Percentiles rank a stretch among this genome's conserved stretches.
These are phyloP conservation scores for Oryzias javanicus DNA, from an alignment of 2,113 vertebrate genomes.

Conservation along the genomic window DNA sequence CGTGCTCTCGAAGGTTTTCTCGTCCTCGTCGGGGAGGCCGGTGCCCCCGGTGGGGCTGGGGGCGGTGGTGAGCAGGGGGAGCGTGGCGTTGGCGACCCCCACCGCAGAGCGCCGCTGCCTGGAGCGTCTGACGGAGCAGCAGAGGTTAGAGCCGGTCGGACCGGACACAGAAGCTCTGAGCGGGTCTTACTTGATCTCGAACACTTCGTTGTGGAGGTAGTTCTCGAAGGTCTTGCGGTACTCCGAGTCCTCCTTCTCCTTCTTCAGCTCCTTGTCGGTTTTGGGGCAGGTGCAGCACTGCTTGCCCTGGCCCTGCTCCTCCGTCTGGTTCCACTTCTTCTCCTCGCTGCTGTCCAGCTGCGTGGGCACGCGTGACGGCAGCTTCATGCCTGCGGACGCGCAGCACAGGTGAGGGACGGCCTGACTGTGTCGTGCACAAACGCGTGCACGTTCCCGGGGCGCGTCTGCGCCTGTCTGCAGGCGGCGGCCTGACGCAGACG, in stretches of 20 bases:
- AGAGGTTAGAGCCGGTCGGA: neutral
- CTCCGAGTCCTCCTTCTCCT: slow-evolving; percentile 89
- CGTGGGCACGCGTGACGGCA: slow-evolving; percentile 86
- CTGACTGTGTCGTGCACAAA: neutral
- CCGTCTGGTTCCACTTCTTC: slow-evolving; percentile 87
- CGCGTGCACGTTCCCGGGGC: slow-evolving; percentile 9
- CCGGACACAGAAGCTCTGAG: neutral
- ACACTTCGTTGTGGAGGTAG: slow-evolving; percentile 96
- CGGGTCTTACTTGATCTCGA: slow-evolving; percentile 86
- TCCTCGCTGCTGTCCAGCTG: slow-evolving; percentile 84
- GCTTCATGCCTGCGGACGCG: slow-evolving; percentile 83
- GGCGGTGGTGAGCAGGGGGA: slow-evolving; percentile 58
- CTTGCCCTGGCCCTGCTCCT: slow-evolving; percentile 73
- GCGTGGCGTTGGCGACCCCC: slow-evolving; percentile 77
- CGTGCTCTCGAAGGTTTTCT: slow-evolving; percentile 70
- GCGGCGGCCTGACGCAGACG: slow-evolving; percentile 16
- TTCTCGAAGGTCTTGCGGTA: slow-evolving; percentile 97
- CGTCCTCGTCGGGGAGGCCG: slow-evolving; percentile 35
- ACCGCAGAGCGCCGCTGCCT: slow-evolving; percentile 83
- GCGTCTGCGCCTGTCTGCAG: slow-evolving; percentile 36
- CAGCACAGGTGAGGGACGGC: slow-evolving; percentile 8
- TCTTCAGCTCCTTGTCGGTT: slow-evolving; percentile 92
- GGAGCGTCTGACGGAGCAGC: slow-evolving; percentile 68
- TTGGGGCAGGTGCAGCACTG: slow-evolving; percentile 93
- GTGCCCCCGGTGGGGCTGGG: slow-evolving; percentile 53